Evolutionary conservation across 2,888 invertebrate genomes (phyloP).

Genomic region (Erebia palarica): DNA sequence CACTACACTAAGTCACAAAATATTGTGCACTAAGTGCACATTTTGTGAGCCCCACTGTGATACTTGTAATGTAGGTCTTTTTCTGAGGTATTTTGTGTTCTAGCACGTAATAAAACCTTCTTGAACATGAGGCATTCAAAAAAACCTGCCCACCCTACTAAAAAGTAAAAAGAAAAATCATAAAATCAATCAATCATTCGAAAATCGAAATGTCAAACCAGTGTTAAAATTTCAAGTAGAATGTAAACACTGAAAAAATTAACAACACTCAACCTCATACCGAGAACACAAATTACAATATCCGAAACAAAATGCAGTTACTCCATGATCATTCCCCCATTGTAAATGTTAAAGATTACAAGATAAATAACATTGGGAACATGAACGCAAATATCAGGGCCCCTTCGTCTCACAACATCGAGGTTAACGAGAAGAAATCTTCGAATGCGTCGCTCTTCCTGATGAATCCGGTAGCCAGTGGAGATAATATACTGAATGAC

Average conservation of each 20-base stretch:
- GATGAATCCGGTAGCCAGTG: conserved; percentile 77
- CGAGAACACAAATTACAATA: conserved; percentile 27
- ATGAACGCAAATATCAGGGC: conserved; percentile 50
- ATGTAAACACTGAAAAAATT: conserved; percentile 52
- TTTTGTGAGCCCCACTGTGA: too few relatives aligned
- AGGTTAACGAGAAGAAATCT: conserved; percentile 67
- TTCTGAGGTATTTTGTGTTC: too few relatives aligned
- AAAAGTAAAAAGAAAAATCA: background rate
- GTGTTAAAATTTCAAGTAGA: conserved; percentile 63
- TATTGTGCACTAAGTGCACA: too few relatives aligned
- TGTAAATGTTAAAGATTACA: conserved; percentile 48
- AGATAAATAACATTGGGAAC: conserved; percentile 49
- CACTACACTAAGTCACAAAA: too few relatives aligned
- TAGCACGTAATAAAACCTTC: too few relatives aligned
- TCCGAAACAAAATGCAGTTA: conserved; percentile 60
- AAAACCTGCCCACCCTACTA: background rate
- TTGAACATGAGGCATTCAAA: background rate
- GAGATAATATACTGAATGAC: conserved; percentile 68
- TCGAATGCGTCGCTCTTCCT: conserved; percentile 62
- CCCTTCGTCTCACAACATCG: conserved; percentile 56
- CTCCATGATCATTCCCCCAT: conserved; percentile 60
- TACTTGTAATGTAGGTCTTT: too few relatives aligned
- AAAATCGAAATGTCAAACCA: conserved; percentile 61
- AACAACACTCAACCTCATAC: conserved; percentile 47
- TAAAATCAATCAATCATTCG: conserved; percentile 43